These are phyloP conservation scores for Tichodroma muraria DNA, from an alignment of 2,113 vertebrate genomes.

Conservation along the genomic window DNA sequence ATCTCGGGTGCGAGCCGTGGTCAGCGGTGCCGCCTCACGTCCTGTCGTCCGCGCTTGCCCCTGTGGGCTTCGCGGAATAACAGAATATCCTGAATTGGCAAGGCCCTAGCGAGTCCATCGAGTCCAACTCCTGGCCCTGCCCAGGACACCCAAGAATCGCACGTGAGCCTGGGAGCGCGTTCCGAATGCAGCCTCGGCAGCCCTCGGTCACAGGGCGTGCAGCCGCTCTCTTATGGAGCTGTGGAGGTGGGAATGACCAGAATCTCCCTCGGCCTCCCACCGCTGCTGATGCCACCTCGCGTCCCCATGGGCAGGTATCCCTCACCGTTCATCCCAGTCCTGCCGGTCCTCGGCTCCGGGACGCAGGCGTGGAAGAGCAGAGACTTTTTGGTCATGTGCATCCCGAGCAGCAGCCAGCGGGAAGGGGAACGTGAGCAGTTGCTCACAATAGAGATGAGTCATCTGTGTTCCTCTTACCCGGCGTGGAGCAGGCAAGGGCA, in stretches of 20 bases:
- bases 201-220: fast-evolving
- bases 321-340: fast-evolving
- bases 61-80: neutral
- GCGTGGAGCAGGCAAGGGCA: neutral
- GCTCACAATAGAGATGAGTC: neutral
- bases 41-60: neutral
- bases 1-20: fast-evolving
- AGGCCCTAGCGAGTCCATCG: too few species aligned
- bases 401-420: neutral
- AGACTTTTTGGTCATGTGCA: neutral
- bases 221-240: neutral
- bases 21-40: fast-evolving
- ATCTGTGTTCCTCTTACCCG: neutral
- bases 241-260: neutral
- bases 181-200: neutral
- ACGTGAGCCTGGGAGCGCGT: fast-evolving
- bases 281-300: fast-evolving
- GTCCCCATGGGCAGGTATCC: fast-evolving
- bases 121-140: neutral
- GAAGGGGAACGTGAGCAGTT: neutral
- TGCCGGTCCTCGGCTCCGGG: neutral
- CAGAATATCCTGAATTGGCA: neutral
- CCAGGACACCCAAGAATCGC: too few species aligned
- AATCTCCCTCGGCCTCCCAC: fast-evolving
- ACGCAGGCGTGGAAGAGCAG: fast-evolving